Base-by-base conservation (phyloP, 1,140 invertebrate genomes). In the Popillia japonica region DNA sequence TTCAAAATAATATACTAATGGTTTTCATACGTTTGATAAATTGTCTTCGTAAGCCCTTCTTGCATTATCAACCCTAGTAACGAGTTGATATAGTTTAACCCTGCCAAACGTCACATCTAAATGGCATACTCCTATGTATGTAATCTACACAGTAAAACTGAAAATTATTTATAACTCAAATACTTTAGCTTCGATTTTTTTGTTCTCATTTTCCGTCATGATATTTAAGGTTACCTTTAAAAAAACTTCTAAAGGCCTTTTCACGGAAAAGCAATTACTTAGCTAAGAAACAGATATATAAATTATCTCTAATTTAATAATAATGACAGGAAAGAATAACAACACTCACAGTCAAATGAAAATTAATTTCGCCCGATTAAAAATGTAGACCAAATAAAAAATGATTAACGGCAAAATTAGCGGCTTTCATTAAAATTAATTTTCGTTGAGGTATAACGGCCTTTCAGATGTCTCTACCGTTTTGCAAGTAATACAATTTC, bases 391-490 rank as follows among this genome's bases (percentile, higher is more conserved):
- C 14, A n/a, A 55, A 55, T 14, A 55, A 55, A 55, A 55, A 55
- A n/a, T 55, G 48, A 55, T 55, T 7, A n/a, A 55, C 48, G 11
- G 48, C 14, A 17, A 55, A 55, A 55, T 55, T 55, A 55, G 48
- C 11, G 48, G 48, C 48, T 17, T 55, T 55, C 17, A 55, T 55
- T 55, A 55, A 55, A 55, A 55, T 55, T 55, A 55, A 55, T 55
- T 55, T 55, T 17, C 11, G 14, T 6, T 6, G 48, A n/a, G 17
- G 27, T 55, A 17, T 55, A 17, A 55, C 48, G n/a, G 14, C 48
- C 6, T 55, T 55, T 17, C 17, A 6, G 14, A 55, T n/a, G 48
- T 55, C 17, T 55, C 48, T 55, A 2, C 11, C 48, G 2, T 17
- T 6, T 14, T 17, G 6, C 11, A 17, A 20, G 17, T 6, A 55